Evolutionary conservation across 2,113 vertebrate species (phyloP).

Genomic region (Promerops cafer): DNA sequence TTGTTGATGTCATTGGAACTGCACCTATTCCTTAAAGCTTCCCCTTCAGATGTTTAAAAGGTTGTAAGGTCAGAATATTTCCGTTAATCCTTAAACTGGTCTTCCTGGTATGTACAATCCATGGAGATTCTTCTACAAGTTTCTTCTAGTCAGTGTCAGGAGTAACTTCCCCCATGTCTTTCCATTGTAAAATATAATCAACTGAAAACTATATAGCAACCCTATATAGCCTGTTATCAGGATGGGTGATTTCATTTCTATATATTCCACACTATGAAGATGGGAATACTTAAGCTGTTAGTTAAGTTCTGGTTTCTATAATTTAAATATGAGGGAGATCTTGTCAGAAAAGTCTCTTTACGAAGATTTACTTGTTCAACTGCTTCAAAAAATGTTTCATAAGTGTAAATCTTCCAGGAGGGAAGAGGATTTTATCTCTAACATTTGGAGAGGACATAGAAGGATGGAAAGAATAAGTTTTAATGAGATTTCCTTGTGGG

Average conservation of each 20-base stretch:
- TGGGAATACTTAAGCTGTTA: not conserved
- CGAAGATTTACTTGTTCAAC: not conserved
- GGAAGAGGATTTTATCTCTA: conserved; percentile 24
- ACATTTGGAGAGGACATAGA: conserved; percentile 10
- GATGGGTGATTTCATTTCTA: not conserved
- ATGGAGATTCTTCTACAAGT: not conserved
- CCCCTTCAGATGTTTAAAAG: not conserved
- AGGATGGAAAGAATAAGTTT: not conserved
- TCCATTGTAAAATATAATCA: not conserved
- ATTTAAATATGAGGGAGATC: not conserved
- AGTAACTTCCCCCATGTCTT: not conserved
- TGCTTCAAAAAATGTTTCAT: not conserved
- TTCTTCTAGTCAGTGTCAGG: not conserved
- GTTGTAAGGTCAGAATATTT: not conserved
- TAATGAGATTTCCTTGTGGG: conserved; percentile 47
- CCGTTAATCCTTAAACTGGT: not conserved
- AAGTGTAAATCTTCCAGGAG: not conserved
- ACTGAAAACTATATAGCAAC: not conserved
- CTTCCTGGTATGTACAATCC: not conserved
- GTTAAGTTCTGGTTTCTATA: not conserved
- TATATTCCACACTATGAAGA: not conserved
- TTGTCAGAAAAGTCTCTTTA: not conserved
- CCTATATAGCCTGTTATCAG: not conserved
- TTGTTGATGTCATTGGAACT: not conserved
- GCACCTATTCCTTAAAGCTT: not conserved